Percentiles rank a stretch among this genome's conserved stretches.
phyloP scores from a whole-genome alignment of 2,113 vertebrate genomes.

The Sinosuthora webbiana region DNA sequence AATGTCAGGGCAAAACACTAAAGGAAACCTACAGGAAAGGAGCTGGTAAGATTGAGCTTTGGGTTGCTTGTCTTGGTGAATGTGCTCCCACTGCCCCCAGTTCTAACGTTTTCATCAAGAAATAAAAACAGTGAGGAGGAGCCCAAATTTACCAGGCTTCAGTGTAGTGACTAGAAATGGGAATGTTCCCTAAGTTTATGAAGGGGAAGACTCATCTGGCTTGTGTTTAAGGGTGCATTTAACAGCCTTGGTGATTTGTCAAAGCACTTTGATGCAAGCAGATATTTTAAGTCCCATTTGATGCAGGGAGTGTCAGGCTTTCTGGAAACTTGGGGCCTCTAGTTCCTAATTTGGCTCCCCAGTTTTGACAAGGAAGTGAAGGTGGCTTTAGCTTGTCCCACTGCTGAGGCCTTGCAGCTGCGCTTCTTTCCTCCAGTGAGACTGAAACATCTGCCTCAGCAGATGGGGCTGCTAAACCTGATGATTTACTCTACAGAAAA shows the following conservation, averaged over 20 bases:
- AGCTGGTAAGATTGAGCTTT: slow-evolving; percentile 73
- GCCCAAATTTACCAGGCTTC: neutral
- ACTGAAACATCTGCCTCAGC: neutral
- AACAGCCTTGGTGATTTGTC: neutral
- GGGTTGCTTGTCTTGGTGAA: neutral
- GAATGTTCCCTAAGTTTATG: neutral
- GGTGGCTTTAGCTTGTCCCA: neutral
- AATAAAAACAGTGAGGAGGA: neutral
- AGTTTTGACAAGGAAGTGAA: neutral
- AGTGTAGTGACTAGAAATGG: neutral
- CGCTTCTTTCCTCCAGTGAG: neutral
- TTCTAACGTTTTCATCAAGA: neutral
- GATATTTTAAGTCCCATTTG: neutral
- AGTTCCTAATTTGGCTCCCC: neutral
- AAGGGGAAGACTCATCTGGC: neutral
- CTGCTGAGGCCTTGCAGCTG: neutral
- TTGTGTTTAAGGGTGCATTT: neutral
- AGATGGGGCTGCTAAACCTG: neutral
- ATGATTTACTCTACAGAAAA: neutral
- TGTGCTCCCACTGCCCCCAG: neutral
- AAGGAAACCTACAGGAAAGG: slow-evolving; percentile 70
- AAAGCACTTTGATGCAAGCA: neutral
- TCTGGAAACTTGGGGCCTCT: neutral
- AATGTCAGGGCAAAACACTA: slow-evolving; percentile 74
- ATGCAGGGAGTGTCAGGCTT: neutral